Conservation (phyloP, 1,140 invertebrate species). For the Caenorhabditis remanei region DNA sequence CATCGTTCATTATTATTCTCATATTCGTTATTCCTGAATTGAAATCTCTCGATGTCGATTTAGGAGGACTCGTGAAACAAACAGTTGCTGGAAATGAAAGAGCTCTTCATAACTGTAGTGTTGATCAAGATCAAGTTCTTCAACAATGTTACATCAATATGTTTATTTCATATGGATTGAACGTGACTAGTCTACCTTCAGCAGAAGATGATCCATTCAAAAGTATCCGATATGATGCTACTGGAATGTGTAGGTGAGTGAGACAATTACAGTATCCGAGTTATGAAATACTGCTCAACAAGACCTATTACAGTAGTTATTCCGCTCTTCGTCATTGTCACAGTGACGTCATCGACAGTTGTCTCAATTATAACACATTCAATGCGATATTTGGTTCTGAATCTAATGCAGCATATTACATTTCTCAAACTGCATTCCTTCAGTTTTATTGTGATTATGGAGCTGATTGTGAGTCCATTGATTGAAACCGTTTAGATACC, state of each 20-base stretch:
- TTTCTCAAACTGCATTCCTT: constrained; percentile 7
- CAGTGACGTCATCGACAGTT: constrained; percentile 21
- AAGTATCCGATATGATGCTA: constrained; percentile 7
- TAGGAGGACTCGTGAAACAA: constrained; percentile 18
- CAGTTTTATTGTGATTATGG: constrained; percentile 38
- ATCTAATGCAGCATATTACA: constrained; percentile 6
- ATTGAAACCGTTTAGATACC: not conserved
- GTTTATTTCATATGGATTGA: constrained; percentile 21
- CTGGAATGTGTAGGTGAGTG: constrained; percentile 19
- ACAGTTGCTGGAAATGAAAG: constrained; percentile 33
- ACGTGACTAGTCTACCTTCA: not conserved
- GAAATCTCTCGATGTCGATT: not conserved
- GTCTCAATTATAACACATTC: constrained; percentile 30
- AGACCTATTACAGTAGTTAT: not conserved
- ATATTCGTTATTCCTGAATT: not conserved
- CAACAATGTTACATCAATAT: constrained; percentile 25
- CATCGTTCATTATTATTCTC: not conserved
- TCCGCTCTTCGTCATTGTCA: constrained; percentile 26
- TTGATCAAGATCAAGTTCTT: constrained; percentile 27
- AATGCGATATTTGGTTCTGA: constrained; percentile 18
- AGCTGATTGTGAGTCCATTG: not conserved
- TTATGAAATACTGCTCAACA: not conserved
- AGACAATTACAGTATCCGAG: not conserved
- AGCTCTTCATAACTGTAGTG: constrained; percentile 38
- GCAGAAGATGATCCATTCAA: constrained; percentile 12